Evolutionary conservation across 1,140 invertebrate genomes (phyloP).

Genomic region (Brachionus koreanus): DNA sequence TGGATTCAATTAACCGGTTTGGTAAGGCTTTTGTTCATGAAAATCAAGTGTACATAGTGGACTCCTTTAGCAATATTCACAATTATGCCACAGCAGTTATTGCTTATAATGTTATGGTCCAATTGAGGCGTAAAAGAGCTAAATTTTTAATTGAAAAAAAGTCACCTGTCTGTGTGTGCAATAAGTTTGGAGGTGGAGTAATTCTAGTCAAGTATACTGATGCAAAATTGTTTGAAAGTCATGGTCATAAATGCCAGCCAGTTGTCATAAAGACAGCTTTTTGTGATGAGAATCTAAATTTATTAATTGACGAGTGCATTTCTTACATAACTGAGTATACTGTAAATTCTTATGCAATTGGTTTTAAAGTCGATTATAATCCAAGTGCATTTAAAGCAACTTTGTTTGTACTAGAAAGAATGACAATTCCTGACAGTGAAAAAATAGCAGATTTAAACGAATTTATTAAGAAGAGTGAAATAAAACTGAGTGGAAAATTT

Average conservation of each 20-base stretch:
- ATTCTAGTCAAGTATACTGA: background rate
- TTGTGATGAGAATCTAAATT: background rate
- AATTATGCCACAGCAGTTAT: background rate
- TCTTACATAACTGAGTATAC: conserved; percentile 15
- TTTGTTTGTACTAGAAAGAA: conserved; percentile 18
- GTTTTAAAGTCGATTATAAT: background rate
- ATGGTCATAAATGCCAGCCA: background rate
- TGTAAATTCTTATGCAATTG: background rate
- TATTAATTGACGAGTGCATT: background rate
- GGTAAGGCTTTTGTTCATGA: conserved; percentile 14
- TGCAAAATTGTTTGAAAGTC: background rate
- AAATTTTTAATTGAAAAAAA: background rate
- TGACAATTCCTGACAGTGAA: background rate
- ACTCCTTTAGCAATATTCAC: background rate
- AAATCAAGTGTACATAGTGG: conserved; percentile 1
- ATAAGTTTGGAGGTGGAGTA: conserved; percentile 6
- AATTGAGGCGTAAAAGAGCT: background rate
- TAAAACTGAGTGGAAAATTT: background rate
- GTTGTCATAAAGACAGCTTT: background rate
- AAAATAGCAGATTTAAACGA: background rate
- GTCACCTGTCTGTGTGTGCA: background rate
- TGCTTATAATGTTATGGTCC: background rate
- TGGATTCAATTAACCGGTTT: conserved; percentile 2
- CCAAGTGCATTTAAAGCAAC: background rate
- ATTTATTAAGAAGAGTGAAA: background rate